Conservation (phyloP, 2,888 invertebrate genomes). For the Parnassius orleans region DNA sequence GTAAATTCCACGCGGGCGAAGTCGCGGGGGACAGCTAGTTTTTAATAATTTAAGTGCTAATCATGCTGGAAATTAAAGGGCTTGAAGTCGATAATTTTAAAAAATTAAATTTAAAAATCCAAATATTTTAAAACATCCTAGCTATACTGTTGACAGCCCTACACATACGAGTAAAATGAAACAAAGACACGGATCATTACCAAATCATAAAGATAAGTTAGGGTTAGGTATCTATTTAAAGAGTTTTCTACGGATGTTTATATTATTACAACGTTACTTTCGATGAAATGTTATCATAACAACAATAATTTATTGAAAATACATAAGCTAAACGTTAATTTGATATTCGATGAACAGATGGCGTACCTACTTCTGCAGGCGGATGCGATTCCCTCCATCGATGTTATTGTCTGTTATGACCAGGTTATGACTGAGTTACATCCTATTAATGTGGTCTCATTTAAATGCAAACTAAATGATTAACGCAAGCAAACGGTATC, state of each 20-base stretch:
- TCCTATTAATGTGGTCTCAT: constrained; percentile 18
- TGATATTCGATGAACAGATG: constrained; percentile 25
- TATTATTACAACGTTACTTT: constrained; percentile 19
- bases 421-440: constrained; percentile 21
- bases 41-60: too few species aligned
- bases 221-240: constrained; percentile 15
- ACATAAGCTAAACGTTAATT: constrained; percentile 19
- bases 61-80: too few species aligned
- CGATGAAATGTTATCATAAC: constrained; percentile 24
- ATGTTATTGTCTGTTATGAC: constrained; percentile 19
- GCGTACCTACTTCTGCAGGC: constrained; percentile 14
- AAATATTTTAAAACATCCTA: too few species aligned
- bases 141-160: constrained; percentile 1
- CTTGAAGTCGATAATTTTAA: too few species aligned
- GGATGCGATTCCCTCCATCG: constrained; percentile 17
- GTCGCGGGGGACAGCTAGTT: too few species aligned
- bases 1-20: too few species aligned
- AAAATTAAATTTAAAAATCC: too few species aligned
- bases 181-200: background rate
- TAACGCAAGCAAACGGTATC: background rate
- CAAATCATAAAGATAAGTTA: constrained; percentile 7
- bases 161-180: constrained; percentile 8
- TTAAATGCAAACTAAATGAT: constrained; percentile 14
- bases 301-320: constrained; percentile 21
- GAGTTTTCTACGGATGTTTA: constrained; percentile 26